Evolutionary conservation across 2,113 vertebrate species (phyloP).

Genomic region (Antidorcas marsupialis): DNA sequence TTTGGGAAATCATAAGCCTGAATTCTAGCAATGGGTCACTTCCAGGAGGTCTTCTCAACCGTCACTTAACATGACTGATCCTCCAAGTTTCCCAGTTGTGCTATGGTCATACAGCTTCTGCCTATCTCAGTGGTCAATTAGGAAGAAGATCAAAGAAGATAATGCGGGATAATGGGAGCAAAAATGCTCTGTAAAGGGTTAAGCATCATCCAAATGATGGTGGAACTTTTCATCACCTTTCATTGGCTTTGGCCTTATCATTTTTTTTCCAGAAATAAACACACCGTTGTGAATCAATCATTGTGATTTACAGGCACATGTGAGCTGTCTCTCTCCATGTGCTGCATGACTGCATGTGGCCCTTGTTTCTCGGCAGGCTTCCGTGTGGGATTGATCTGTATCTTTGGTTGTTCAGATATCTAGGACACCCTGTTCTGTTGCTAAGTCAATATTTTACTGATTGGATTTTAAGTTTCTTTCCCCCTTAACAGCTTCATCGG

Average conservation of each 20-base stretch:
- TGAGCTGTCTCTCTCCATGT: not conserved
- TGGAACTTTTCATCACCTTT: not conserved
- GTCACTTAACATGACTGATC: not conserved
- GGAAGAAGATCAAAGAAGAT: not conserved
- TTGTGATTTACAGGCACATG: not conserved
- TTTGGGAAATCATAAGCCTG: not conserved
- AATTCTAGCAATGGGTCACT: not conserved
- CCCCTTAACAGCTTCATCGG: not conserved
- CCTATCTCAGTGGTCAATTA: not conserved
- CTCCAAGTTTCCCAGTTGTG: not conserved
- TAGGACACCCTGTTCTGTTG: slow-evolving; percentile 46
- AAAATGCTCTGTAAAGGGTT: not conserved
- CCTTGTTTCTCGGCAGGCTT: not conserved
- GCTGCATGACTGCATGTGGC: not conserved
- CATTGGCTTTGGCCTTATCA: not conserved
- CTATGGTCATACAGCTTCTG: too few species aligned
- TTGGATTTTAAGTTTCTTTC: not conserved
- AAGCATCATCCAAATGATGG: not conserved
- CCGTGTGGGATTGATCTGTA: slow-evolving; percentile 53
- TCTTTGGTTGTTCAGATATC: slow-evolving; percentile 26
- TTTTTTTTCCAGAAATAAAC: not conserved
- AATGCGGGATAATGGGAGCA: not conserved
- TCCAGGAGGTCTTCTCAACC: not conserved
- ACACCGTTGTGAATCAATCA: not conserved
- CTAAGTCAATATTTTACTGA: not conserved